Percentiles rank a stretch among this genome's conserved stretches.
These are phyloP conservation scores for Oryzias woworae DNA, from an alignment of 2,113 vertebrate genomes.

Conservation along the genomic window DNA sequence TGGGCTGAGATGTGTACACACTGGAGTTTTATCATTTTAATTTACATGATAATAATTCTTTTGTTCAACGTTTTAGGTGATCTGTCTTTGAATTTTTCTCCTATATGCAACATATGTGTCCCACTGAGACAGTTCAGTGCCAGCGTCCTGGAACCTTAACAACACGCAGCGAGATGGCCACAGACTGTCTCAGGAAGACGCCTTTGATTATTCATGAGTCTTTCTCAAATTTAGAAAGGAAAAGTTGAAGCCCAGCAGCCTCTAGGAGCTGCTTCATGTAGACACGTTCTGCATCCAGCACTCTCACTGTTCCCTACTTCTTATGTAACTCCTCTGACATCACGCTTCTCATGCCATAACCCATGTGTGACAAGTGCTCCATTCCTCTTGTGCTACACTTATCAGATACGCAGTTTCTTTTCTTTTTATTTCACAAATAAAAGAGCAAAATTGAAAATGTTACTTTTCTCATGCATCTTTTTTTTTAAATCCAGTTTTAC, in stretches of 20 bases:
- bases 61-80: background rate
- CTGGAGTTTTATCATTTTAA: no score
- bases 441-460: no score
- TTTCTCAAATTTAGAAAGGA: conserved; percentile 47
- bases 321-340: conserved; percentile 76
- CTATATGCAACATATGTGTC: conserved; percentile 50
- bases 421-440: background rate
- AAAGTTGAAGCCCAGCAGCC: conserved; percentile 38
- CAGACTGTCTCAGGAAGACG: conserved; percentile 31
- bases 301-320: conserved; percentile 63
- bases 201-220: conserved; percentile 61
- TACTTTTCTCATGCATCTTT: no score
- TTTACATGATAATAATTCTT: no score
- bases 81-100: conserved; percentile 55
- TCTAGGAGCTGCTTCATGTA: conserved; percentile 48
- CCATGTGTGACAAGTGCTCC: conserved; percentile 65
- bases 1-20: no score
- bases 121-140: conserved; percentile 25
- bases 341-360: conserved; percentile 61
- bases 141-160: conserved; percentile 21
- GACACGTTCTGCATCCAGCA: conserved; percentile 57
- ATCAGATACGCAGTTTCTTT: conserved; percentile 3
- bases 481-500: no score
- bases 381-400: conserved; percentile 17
- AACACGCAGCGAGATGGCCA: conserved; percentile 16